A percentile compares a stretch with the other conserved stretches of the same genome.
Conservation (phyloP, 2,888 invertebrate genomes). For the Lampropteryx suffumata region DNA sequence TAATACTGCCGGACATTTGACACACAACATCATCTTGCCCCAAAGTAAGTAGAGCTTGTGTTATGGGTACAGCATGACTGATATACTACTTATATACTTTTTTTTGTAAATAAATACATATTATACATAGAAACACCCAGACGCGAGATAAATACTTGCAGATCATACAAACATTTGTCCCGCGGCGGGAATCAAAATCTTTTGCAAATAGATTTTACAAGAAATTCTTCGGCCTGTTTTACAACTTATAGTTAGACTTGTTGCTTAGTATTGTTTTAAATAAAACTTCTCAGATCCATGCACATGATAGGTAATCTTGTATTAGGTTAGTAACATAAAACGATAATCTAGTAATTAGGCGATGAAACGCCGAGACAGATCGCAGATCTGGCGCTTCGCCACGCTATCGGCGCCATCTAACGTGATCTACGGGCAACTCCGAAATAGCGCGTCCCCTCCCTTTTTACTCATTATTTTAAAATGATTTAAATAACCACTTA, state of each 20-base stretch:
- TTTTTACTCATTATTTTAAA: conserved; percentile 26
- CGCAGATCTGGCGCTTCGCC: conserved; percentile 74
- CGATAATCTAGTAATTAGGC: conserved; percentile 61
- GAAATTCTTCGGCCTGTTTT: too few species aligned
- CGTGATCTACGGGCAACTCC: conserved; percentile 68
- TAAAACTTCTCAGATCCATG: conserved; percentile 23
- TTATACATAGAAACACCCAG: too few species aligned
- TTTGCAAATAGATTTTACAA: too few species aligned
- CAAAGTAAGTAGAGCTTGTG: too few species aligned
- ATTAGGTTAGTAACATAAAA: conserved; percentile 46
- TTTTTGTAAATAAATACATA: too few species aligned
- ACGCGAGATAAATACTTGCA: too few species aligned
- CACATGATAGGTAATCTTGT: conserved; percentile 27
- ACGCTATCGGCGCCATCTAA: conserved; percentile 74
- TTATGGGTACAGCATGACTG: too few species aligned
- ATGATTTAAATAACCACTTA: conserved; percentile 8
- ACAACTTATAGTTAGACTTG: neutral
- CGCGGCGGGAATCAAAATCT: too few species aligned
- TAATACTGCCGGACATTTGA: too few species aligned
- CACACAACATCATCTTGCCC: too few species aligned
- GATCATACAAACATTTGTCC: too few species aligned
- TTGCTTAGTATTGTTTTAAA: conserved; percentile 5
- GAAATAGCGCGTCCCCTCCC: conserved; percentile 47
- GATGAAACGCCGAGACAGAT: conserved; percentile 57
- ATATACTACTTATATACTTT: too few species aligned